Evolutionary conservation across 2,113 vertebrate genomes (phyloP).

Genomic region (Datnioides undecimradiatus): DNA sequence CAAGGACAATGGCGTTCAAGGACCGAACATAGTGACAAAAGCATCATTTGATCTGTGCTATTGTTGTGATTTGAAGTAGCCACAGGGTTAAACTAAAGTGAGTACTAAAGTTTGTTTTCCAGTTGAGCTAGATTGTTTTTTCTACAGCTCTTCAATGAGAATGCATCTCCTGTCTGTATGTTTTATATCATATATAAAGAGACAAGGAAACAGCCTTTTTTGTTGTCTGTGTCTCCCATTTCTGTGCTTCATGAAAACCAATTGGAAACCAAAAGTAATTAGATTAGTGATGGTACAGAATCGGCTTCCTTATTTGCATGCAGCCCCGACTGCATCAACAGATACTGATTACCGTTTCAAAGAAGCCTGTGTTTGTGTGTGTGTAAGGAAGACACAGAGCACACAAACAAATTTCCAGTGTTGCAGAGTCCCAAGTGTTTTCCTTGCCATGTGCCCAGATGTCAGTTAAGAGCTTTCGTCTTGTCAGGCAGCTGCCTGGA

Average conservation of each 20-base stretch:
- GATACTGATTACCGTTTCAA: constrained; percentile 29
- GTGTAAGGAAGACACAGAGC: not conserved
- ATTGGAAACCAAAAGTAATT: constrained; percentile 10
- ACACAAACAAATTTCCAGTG: constrained; percentile 12
- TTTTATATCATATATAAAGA: constrained; percentile 75
- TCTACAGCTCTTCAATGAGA: constrained; percentile 59
- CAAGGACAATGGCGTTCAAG: constrained; percentile 36
- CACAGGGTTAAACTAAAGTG: constrained; percentile 55
- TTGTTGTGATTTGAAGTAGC: constrained; percentile 60
- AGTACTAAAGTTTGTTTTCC: constrained; percentile 53
- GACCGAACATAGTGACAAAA: constrained; percentile 20
- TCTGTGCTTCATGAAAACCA: not conserved
- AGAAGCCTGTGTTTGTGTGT: not conserved
- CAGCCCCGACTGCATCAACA: constrained; percentile 7
- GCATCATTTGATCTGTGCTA: constrained; percentile 44
- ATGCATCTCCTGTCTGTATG: constrained; percentile 64
- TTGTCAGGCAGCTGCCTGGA: constrained; percentile 63
- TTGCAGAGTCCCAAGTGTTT: constrained; percentile 41
- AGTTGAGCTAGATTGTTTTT: constrained; percentile 50
- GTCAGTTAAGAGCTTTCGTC: constrained; percentile 52
- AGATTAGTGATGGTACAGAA: constrained; percentile 8
- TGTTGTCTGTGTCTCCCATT: not conserved
- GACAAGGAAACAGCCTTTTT: constrained; percentile 25
- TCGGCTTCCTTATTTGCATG: constrained; percentile 40
- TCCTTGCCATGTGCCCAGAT: constrained; percentile 33